phyloP scores from a whole-genome alignment of 2,113 vertebrate genomes.

The Panurus biarmicus region DNA sequence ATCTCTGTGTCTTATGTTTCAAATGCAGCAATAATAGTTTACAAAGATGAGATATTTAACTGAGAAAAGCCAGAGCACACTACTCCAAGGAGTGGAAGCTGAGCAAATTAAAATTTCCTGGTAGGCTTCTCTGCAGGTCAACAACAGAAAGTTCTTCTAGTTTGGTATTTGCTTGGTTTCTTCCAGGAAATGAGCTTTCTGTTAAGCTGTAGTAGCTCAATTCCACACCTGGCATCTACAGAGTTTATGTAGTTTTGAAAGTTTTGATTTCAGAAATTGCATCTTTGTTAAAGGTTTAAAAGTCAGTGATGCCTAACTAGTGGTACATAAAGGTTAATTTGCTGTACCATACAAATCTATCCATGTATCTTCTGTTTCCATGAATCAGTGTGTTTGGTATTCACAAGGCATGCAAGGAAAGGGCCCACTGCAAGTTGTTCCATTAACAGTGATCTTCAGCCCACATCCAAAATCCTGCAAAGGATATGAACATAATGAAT shows the following conservation, averaged over 20 bases:
- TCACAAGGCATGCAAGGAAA: not conserved
- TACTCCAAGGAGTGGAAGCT: not conserved
- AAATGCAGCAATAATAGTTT: not conserved
- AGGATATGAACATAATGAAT: not conserved
- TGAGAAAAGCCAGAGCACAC: not conserved
- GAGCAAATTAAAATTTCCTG: not conserved
- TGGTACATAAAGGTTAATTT: not conserved
- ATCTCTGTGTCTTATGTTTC: not conserved
- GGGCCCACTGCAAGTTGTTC: not conserved
- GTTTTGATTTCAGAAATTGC: not conserved
- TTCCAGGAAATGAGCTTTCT: not conserved
- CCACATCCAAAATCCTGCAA: not conserved
- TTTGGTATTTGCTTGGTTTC: not conserved
- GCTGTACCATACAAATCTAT: not conserved
- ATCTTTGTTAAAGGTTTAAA: not conserved
- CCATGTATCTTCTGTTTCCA: not conserved
- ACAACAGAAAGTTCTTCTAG: not conserved
- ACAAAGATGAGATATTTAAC: not conserved
- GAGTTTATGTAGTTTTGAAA: not conserved
- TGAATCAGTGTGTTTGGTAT: not conserved
- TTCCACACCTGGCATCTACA: not conserved
- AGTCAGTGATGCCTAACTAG: not conserved
- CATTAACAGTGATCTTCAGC: not conserved
- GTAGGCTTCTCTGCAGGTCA: not conserved
- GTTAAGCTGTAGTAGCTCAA: not conserved